Base-by-base conservation (phyloP, 2,797 vertebrate genomes). In the Odontamblyopus lacepedii region DNA sequence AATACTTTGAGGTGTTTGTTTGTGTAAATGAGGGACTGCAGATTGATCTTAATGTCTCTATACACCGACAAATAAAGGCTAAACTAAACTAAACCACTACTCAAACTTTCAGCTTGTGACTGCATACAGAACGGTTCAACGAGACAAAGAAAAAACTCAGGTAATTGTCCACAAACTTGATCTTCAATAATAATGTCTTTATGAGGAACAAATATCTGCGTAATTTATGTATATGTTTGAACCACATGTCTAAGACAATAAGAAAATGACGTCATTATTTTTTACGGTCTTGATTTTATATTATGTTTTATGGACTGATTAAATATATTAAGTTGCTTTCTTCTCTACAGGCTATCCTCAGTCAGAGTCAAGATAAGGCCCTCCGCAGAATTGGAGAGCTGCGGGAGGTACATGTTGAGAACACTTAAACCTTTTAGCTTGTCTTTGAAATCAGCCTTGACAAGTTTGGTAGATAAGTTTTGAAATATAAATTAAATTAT, bases 321-420 rank as follows among this genome's bases (percentile, higher is more conserved):
- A 30, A 35, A 13, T 61, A 50, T 48, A 53, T 69, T 61, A 78
- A 50, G 79, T 26, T 27, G 78, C 64, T 87, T 13, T 26, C 19
- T 60, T 66, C 61, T 73, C 77, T 69, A 15, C 77, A 99, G 98
- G 93, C 83, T 72, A 95, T 99, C 89, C 94, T 99, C 83, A 96
- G 96, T 92, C 96, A 98, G 91, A 97, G 96, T 93, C 98, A 99
- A 88, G 97, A 98, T 87, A 99, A 98, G 95, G 86, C 97, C 70
- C 95, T 99, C 73, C 95, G 97, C 64, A 95, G 97, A 92, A 97
- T 98, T 89, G 96, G 95, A 78, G 98, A 99, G 84, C 94, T 99
- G 63, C 94, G 96, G 85, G 97, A 99, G 95, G 97, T 98, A 91
- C 5, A 70, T 15, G 15, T 5, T 30, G 4, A 30, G 15, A 55